Evolutionary conservation across 2,797 vertebrate genomes (phyloP).

Genomic region (Aeoliscus strigatus): DNA sequence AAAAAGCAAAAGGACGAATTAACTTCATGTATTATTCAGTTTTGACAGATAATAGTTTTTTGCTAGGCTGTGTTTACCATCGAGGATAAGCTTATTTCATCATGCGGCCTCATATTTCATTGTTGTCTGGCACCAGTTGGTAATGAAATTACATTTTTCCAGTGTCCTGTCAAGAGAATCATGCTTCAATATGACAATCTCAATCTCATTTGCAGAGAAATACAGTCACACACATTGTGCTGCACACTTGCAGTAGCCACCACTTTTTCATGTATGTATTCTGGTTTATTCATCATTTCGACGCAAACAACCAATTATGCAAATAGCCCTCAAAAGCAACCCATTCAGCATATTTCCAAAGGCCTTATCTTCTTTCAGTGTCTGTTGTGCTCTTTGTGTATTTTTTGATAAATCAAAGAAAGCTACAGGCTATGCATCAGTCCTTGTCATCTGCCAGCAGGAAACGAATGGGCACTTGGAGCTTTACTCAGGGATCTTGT

Average conservation of each 20-base stretch:
- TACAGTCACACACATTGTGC: constrained; percentile 35
- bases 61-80: constrained; percentile 9
- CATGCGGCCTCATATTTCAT: constrained; percentile 15
- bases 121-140: constrained; percentile 22
- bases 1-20: constrained; percentile 25
- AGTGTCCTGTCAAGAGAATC: constrained; percentile 25
- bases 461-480: constrained; percentile 52
- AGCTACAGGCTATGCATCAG: constrained; percentile 59
- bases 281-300: constrained; percentile 74
- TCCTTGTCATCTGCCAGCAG: constrained; percentile 55
- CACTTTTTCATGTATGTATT: constrained; percentile 42
- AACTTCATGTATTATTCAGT: constrained; percentile 38
- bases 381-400: constrained; percentile 50
- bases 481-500: constrained; percentile 37
- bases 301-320: constrained; percentile 73
- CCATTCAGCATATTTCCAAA: constrained; percentile 71
- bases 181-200: constrained; percentile 44
- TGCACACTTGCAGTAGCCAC: constrained; percentile 47
- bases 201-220: constrained; percentile 53
- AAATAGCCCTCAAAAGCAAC: constrained; percentile 59
- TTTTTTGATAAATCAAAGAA: constrained; percentile 68
- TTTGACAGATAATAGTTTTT: constrained; percentile 11
- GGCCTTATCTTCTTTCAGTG: constrained; percentile 39
- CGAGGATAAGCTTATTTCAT: constrained; percentile 13
- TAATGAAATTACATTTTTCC: constrained; percentile 8